Base-by-base conservation (phyloP, 1,140 invertebrate species). In the Danaus melanippus region DNA sequence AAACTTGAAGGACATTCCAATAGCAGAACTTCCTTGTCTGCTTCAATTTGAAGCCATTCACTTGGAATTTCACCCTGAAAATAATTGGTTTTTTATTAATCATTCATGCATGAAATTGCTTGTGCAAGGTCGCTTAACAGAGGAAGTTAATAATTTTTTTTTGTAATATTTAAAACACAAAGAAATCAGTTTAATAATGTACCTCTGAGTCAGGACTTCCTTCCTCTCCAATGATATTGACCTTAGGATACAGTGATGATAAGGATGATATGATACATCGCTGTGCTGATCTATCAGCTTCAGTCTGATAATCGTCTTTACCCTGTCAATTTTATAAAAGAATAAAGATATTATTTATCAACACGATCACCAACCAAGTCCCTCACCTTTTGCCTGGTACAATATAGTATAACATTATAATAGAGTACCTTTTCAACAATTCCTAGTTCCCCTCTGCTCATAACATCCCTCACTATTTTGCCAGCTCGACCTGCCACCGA, bases 231-330 rank as follows among this genome's bases (percentile, higher is more conserved):
- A 99, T 97, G 48, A 99, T 95, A 10, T 90, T 92, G 0, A 97
- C 78, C 70, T 91, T 92, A 1, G 97, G 96, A 88, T 96, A 99
- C 60, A 94, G 92, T 59, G 90, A 90, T 39, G 90, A 88, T 3
- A 99, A 87, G 0, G 96, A 97, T 12, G 93, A 91, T 45, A 98
- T 90, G 59, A 99, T 99, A 76, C 95, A 97, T 64, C 91, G 90
- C 85, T 99, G 97, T 5, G 96, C 97, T 44, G 93, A 94, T 64
- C 98, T 89, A 83, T 99, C 98, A 5, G 98, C 98, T 89, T 98
- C 96, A 7, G 98, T 99, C 89, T 99, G 97, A 12, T 97, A 89
- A 89, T 99, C 97, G 90, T 97, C 94, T 65, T 92, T 92, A n/a
- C 93, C 95, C 90, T 96, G 74, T 5, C 51, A 86, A 81, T 53